Evolutionary conservation across 2,113 vertebrate genomes (phyloP).

Genomic region (Micronycteris hirsuta): DNA sequence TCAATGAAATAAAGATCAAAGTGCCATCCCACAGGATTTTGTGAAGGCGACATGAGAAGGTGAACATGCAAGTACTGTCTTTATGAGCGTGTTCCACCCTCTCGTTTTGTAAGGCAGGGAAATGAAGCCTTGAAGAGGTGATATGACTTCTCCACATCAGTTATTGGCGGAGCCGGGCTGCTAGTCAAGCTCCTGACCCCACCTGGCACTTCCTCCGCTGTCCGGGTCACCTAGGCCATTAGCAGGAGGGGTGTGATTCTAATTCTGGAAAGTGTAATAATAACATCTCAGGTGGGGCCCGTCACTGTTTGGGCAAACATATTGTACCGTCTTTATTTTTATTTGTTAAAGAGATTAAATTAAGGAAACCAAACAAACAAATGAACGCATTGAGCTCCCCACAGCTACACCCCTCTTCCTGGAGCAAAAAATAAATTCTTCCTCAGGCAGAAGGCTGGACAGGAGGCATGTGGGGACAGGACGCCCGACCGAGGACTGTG

Average conservation of each 20-base stretch:
- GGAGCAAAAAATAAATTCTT: conserved; percentile 41
- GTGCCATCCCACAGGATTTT: neutral
- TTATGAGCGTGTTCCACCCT: neutral
- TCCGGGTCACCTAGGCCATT: neutral
- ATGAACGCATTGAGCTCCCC: conserved; percentile 11
- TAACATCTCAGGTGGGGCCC: conserved; percentile 57
- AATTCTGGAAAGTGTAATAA: conserved; percentile 75
- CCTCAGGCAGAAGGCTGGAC: conserved; percentile 30
- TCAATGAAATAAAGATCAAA: neutral
- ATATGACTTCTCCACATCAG: neutral
- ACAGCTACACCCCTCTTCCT: conserved; percentile 55
- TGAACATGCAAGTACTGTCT: neutral
- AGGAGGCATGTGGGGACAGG: conserved; percentile 26
- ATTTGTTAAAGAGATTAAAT: conserved; percentile 76
- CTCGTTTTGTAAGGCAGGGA: neutral
- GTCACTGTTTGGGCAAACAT: conserved; percentile 65
- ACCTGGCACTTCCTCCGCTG: neutral
- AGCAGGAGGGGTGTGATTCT: conserved; percentile 46
- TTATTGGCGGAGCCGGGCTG: neutral
- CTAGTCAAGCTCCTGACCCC: neutral
- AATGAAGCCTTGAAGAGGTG: neutral
- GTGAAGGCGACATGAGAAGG: neutral
- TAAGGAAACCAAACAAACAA: conserved; percentile 71
- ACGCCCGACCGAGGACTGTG: conserved; percentile 3
- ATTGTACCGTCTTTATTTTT: conserved; percentile 65